phyloP scores from a whole-genome alignment of 2,888 invertebrate genomes.

The Hermaeophaga mercurialis region DNA sequence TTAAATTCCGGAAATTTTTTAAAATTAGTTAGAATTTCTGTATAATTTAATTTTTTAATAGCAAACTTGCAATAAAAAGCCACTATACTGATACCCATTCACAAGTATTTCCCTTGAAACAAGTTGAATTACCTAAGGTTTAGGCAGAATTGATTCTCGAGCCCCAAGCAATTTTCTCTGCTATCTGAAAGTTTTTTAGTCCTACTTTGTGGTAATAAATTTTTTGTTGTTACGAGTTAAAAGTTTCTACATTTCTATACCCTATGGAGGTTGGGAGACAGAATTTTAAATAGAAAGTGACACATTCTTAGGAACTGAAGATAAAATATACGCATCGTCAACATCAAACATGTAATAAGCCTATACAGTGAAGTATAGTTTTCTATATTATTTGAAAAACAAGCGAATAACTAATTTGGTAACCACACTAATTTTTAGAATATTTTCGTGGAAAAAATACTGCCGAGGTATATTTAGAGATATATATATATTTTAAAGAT shows the following conservation, averaged over 20 bases:
- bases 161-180: constrained; percentile 28
- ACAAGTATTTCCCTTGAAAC: too few relatives aligned
- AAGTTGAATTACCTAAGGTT: constrained; percentile 26
- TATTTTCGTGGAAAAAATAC: too few relatives aligned
- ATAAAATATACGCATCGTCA: background rate
- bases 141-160: constrained; percentile 30
- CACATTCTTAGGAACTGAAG: background rate
- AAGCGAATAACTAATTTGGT: too few relatives aligned
- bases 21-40: too few relatives aligned
- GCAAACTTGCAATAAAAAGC: too few relatives aligned
- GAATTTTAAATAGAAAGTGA: constrained; percentile 19
- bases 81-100: too few relatives aligned
- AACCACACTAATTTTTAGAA: too few relatives aligned
- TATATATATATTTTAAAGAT: too few relatives aligned
- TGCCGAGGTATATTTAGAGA: too few relatives aligned
- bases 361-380: background rate
- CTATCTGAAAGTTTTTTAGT: constrained; percentile 22
- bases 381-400: background rate
- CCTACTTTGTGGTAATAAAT: constrained; percentile 21
- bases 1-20: too few relatives aligned
- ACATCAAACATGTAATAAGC: background rate
- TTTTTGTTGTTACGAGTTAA: constrained; percentile 22
- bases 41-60: too few relatives aligned
- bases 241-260: constrained; percentile 15
- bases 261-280: background rate